phyloP scores from a whole-genome alignment of 1,140 invertebrate genomes.

The Macrobrachium rosenbergii region DNA sequence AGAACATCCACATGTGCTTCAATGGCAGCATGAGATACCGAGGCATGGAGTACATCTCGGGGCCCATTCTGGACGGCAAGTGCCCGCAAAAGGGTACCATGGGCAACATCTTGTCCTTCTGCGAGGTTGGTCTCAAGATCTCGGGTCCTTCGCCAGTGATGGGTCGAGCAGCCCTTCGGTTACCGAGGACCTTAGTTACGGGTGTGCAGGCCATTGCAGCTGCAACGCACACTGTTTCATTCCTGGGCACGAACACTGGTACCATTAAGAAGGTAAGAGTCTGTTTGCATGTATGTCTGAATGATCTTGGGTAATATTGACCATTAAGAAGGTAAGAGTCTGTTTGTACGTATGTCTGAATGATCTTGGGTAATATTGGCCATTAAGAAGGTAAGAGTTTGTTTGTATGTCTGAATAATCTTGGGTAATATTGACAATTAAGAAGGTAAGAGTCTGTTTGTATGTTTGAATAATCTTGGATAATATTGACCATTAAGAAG shows the following conservation, averaged over 20 bases:
- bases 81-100: constrained; percentile 80
- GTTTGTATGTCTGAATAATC: no score
- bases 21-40: constrained; percentile 91
- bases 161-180: constrained; percentile 78
- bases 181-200: constrained; percentile 76
- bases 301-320: no score
- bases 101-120: constrained; percentile 93
- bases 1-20: constrained; percentile 98
- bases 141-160: constrained; percentile 88
- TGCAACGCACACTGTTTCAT: constrained; percentile 90
- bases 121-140: constrained; percentile 92
- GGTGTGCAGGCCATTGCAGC: constrained; percentile 84
- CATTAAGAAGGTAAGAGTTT: no score
- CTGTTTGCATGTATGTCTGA: no score
- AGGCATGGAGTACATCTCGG: constrained; percentile 94
- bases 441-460: no score
- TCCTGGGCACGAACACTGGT: constrained; percentile 87
- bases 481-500: no score
- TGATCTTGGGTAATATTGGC: no score
- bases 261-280: constrained; percentile 85
- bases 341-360: no score
- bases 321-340: no score
- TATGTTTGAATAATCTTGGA: no score
- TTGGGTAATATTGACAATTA: no score
- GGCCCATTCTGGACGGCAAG: constrained; percentile 88